These are phyloP conservation scores for Volucella bombylans DNA, from an alignment of 2,888 invertebrate species.

Conservation along the genomic window DNA sequence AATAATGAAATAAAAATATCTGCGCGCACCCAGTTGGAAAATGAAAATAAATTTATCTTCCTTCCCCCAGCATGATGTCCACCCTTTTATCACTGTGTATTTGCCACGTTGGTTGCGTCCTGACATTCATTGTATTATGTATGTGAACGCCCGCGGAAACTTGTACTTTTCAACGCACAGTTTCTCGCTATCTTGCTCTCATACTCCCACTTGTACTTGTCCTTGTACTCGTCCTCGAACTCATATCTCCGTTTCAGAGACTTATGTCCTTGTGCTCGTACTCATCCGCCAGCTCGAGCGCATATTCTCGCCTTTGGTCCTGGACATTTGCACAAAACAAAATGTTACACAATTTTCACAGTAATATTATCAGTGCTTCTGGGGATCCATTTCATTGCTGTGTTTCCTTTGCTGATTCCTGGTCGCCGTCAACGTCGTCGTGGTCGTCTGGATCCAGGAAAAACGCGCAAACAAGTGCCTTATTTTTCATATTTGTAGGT, in stretches of 20 bases:
- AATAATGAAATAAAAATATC: slow-evolving; percentile 62
- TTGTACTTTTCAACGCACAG: slow-evolving; percentile 51
- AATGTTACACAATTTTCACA: slow-evolving; percentile 39
- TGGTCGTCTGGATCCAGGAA: neutral
- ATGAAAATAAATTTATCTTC: slow-evolving; percentile 65
- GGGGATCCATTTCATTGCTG: slow-evolving; percentile 44
- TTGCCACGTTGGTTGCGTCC: neutral
- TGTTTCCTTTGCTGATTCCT: slow-evolving; percentile 39
- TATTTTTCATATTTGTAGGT: slow-evolving; percentile 64
- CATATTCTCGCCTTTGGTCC: slow-evolving; percentile 3
- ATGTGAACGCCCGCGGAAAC: slow-evolving; percentile 61
- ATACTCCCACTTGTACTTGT: too few species aligned
- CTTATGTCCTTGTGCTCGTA: slow-evolving; percentile 24
- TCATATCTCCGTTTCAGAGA: slow-evolving; percentile 36
- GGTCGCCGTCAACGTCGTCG: neutral
- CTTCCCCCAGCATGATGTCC: slow-evolving; percentile 59
- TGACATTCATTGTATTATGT: slow-evolving; percentile 30
- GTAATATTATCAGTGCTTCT: slow-evolving; percentile 46
- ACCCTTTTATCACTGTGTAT: slow-evolving; percentile 55
- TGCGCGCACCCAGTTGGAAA: slow-evolving; percentile 49
- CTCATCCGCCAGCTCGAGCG: slow-evolving; percentile 7
- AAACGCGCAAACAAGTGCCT: slow-evolving; percentile 59
- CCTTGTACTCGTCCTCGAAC: neutral
- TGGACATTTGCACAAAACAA: slow-evolving; percentile 22
- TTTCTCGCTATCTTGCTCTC: slow-evolving; percentile 10